phyloP scores from a whole-genome alignment of 2,888 invertebrate species.

The Tetropium fuscum region DNA sequence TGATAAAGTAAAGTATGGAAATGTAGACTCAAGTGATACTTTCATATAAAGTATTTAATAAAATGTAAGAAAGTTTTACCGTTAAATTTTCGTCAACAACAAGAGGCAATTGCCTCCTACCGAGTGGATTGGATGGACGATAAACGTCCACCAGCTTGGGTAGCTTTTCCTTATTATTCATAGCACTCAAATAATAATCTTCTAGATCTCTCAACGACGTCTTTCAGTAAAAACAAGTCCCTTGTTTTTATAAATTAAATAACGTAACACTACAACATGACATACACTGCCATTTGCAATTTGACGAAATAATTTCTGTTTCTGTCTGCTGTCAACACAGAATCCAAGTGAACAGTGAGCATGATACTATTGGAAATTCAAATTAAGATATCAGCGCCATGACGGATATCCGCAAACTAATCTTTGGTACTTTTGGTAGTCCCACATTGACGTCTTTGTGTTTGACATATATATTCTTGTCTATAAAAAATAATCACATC shows the following conservation, averaged over 20 bases:
- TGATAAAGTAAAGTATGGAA: no score
- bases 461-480: no score
- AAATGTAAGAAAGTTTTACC: slow-evolving; percentile 67
- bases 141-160: slow-evolving; percentile 92
- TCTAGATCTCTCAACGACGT: slow-evolving; percentile 9
- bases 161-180: slow-evolving; percentile 67
- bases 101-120: slow-evolving; percentile 88
- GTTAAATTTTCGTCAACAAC: slow-evolving; percentile 87
- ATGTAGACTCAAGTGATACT: no score
- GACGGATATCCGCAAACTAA: no score
- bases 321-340: slow-evolving; percentile 2
- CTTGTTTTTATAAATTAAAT: slow-evolving; percentile 44
- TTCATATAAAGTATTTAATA: no score
- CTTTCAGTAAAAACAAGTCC: slow-evolving; percentile 27
- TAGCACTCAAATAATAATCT: slow-evolving; percentile 38
- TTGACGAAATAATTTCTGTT: slow-evolving; percentile 31
- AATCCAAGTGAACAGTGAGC: no score
- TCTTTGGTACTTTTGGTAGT: no score
- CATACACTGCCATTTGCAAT: slow-evolving; percentile 61
- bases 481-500: no score
- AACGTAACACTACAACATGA: slow-evolving; percentile 54
- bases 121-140: slow-evolving; percentile 83
- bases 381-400: no score
- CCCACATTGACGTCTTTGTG: no score
- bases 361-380: no score